Percentiles rank a stretch among this genome's conserved stretches.
phyloP scores from a whole-genome alignment of 2,888 invertebrate genomes.

The Cantharis rustica region DNA sequence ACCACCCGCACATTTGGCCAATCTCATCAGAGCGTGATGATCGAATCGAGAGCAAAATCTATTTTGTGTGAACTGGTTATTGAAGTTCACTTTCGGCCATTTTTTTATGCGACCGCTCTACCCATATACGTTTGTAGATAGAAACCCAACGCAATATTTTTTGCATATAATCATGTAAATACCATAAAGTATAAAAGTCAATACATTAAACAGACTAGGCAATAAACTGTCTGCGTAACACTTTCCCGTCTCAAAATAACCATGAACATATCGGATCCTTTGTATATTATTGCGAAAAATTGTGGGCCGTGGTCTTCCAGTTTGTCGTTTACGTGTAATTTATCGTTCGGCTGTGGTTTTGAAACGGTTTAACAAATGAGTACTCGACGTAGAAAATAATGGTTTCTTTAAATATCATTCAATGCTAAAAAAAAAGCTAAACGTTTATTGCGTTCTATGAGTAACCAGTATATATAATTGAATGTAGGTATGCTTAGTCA shows the following conservation, averaged over 20 bases:
- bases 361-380: not conserved
- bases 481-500: not conserved
- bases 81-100: not conserved
- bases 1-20: slow-evolving; percentile 27
- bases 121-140: not conserved
- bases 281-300: not conserved
- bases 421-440: not conserved
- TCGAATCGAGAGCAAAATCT: slow-evolving; percentile 2
- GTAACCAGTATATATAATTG: not conserved
- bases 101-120: not conserved
- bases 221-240: slow-evolving; percentile 24
- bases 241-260: slow-evolving; percentile 22
- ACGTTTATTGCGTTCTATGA: not conserved
- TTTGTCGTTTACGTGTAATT: not conserved
- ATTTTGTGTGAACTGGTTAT: not conserved
- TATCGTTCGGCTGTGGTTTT: not conserved
- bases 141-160: not conserved
- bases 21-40: not conserved
- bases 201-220: slow-evolving; percentile 7
- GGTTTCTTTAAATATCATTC: not conserved
- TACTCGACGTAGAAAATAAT: not conserved
- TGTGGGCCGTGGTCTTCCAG: not conserved
- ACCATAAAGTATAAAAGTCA: not conserved
- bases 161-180: not conserved
- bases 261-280: slow-evolving; percentile 11